Conservation (phyloP, 2,888 invertebrate species). For the Mystacides longicornis region DNA sequence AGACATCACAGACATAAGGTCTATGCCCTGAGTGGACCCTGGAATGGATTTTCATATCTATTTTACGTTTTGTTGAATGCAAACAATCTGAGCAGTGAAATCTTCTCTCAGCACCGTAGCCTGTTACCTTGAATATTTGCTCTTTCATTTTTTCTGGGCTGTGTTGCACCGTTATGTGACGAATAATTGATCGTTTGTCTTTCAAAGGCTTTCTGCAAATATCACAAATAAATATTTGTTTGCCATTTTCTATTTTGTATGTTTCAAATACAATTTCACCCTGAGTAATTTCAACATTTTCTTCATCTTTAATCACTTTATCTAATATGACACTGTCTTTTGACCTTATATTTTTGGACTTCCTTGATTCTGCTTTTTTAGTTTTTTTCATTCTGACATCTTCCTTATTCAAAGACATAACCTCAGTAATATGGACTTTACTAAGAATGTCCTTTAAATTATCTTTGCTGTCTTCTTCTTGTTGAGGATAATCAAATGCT, state of each 20-base stretch:
- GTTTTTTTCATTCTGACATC: not conserved
- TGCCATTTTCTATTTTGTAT: slow-evolving; percentile 4
- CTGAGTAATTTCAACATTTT: not conserved
- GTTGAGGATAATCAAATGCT: slow-evolving; percentile 13
- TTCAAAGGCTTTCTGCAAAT: not conserved
- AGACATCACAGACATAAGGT: slow-evolving; percentile 39
- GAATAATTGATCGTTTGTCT: not conserved
- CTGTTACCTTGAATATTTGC: slow-evolving; percentile 28
- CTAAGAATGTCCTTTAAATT: not conserved
- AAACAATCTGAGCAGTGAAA: slow-evolving; percentile 43
- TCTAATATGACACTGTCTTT: not conserved
- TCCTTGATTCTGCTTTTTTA: not conserved
- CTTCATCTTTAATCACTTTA: not conserved
- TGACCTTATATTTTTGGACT: not conserved
- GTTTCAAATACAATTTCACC: slow-evolving; percentile 10
- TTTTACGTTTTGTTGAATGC: slow-evolving; percentile 42
- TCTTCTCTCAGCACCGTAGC: slow-evolving; percentile 36
- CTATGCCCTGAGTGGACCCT: slow-evolving; percentile 42
- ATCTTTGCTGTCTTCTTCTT: slow-evolving; percentile 22
- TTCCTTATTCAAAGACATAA: not conserved
- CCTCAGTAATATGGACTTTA: not conserved
- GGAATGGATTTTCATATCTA: slow-evolving; percentile 43
- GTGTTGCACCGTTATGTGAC: not conserved
- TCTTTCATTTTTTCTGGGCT: not conserved
- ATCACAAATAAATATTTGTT: not conserved